Base-by-base conservation (phyloP, 2,113 vertebrate genomes). In the Zosterops lateralis region DNA sequence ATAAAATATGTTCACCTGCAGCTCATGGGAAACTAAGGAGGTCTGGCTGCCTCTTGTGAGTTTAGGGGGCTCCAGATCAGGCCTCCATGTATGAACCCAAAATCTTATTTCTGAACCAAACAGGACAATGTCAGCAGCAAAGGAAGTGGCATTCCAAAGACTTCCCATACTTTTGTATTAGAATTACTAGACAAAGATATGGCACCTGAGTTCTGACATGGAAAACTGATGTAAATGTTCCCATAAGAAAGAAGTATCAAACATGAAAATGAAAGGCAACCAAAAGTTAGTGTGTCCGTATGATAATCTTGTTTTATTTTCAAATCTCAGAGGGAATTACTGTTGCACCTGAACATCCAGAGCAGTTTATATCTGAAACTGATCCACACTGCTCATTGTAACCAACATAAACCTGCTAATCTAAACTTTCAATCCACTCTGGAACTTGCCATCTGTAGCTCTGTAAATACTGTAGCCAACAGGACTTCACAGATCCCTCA, bases 321-420 rank as follows among this genome's bases (percentile, higher is more conserved):
- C 26, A 78, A 15, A 25, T 53, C 38, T 74, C 29, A 64, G 47
- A 36, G 22, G 42, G 18, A 84, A 75, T 81, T 66, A 53, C 24
- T 62, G 50, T 32, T 73, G n/a, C 65, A 79, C 14, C 7, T 78
- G n/a, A 67, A 87, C 91, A 48, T 17, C 8, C 44, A 50, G 20
- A 71, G 40, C 34, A 32, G 51, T 7, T 9, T 21, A 26, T 17
- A 56, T 48, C 29, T 36, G 60, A 91, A 81, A 64, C 10, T 29
- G 42, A 32, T 12, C 13, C 1, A 32, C 0, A 1, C 28, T 60
- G 22, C 36, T 42, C 47, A 60, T 5, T 0, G 0, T 50, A 95
- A n/a, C 21, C 28, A 79, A 62, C 8, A n/a, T 3, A 34, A 61
- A 44, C 12, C 38, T 29, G 36, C 32, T 68, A 17, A 47, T 36